These are phyloP conservation scores for Matsumyia berberina DNA, from an alignment of 2,888 invertebrate genomes.

Conservation along the genomic window DNA sequence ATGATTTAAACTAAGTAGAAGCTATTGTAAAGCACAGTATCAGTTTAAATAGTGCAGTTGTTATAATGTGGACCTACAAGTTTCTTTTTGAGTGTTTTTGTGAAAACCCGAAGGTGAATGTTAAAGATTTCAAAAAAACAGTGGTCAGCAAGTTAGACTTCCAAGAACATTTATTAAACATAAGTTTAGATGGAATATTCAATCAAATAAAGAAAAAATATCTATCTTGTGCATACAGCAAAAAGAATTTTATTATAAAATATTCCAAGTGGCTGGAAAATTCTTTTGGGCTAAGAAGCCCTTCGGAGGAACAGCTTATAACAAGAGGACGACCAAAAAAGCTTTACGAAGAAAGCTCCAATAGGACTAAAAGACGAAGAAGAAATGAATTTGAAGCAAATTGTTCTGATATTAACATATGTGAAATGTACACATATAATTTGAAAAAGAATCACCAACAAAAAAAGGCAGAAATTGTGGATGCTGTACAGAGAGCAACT, in stretches of 20 bases:
- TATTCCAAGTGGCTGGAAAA: slow-evolving; percentile 2
- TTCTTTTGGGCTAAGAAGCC: slow-evolving; percentile 6
- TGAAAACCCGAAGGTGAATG: too few species aligned
- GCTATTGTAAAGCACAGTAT: too few species aligned
- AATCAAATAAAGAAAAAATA: too few species aligned
- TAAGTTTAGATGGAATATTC: too few species aligned
- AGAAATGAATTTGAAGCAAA: slow-evolving; percentile 8
- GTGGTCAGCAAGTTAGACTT: too few species aligned
- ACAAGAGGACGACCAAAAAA: slow-evolving; percentile 12
- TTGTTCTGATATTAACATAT: not conserved
- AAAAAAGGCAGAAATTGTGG: not conserved
- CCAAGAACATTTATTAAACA: too few species aligned
- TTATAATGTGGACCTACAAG: too few species aligned
- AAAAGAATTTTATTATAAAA: too few species aligned
- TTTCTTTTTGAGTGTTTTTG: too few species aligned
- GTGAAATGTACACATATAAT: slow-evolving; percentile 2
- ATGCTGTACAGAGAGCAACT: slow-evolving; percentile 2
- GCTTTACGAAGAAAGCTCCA: slow-evolving; percentile 4
- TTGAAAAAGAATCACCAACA: slow-evolving; percentile 4
- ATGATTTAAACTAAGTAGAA: too few species aligned
- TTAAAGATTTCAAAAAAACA: too few species aligned
- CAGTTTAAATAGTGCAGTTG: too few species aligned
- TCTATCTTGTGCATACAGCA: not conserved
- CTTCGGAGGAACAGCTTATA: not conserved
- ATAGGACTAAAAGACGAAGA: not conserved